Evolutionary conservation across 2,888 invertebrate species (phyloP), one percentile per base, ranked within the genome.

Genomic region (Labia minor): DNA sequence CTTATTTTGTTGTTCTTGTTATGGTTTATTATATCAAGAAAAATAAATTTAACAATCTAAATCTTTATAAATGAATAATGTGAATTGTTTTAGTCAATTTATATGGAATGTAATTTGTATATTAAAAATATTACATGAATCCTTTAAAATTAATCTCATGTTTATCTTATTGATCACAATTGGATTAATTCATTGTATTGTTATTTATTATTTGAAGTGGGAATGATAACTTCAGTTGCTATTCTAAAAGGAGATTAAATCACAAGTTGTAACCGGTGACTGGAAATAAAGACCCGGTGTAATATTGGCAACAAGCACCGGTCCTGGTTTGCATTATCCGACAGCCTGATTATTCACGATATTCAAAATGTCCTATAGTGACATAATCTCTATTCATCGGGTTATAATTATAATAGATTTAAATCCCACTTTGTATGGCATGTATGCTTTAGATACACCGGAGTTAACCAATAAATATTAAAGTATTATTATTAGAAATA

Each of bases 361-460:
- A 49, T 49, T 49, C 49, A 49, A 49, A 49, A 8, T 49, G 16
- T 14, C 49, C 49, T 49, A 49, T 49, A 49, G 49, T 49, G 49
- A 49, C n/a, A 49, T 49, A 49, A 49, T 49, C 49, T 49, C 49
- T 49, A 49, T 49, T 49, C 49, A 49, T 49, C n/a, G 49, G 6
- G n/a, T 49, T 14, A 49, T 49, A 49, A 49, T 49, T 49, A 49
- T 49, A 49, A 49, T 49, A 49, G 49, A 14, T 49, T 49, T 49
- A 49, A 49, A 49, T 49, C 49, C 49, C 49, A 49, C 49, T 49
- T 49, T 49, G 49, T 49, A 49, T 10, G 49, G 49, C 6, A 49
- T 49, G 49, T 49, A 49, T 49, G 49, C 49, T 49, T 49, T 49
- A 14, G 49, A 14, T 49, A 49, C n/a, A 16, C 26, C 49, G 16